A percentile compares a stretch with the other conserved stretches of the same genome.
Evolutionary conservation across 1,140 invertebrate genomes (phyloP).

Genomic region (Drosophila navojoa): DNA sequence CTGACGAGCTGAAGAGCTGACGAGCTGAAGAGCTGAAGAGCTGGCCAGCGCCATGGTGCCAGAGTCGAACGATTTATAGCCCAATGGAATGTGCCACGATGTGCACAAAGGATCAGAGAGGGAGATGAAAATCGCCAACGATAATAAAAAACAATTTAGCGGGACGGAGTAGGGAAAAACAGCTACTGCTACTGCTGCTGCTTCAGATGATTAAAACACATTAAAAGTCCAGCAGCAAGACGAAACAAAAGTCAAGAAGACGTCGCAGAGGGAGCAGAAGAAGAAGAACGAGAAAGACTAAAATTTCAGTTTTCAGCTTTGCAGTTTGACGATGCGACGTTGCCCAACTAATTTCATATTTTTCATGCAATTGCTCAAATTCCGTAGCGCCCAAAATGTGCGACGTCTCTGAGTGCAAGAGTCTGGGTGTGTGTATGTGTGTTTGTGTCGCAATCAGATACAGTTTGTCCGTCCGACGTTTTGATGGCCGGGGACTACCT

Average conservation of each 20-base stretch:
- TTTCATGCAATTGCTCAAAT: constrained; percentile 82
- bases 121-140: constrained; percentile 59
- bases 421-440: constrained; percentile 16
- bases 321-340: constrained; percentile 36
- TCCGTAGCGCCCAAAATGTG: constrained; percentile 63
- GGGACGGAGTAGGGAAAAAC: background rate
- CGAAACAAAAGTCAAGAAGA: constrained; percentile 2
- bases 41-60: constrained; percentile 73
- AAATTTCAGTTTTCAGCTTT: background rate
- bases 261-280: constrained; percentile 6
- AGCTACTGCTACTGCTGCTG: constrained; percentile 18
- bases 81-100: constrained; percentile 77
- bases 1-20: constrained; percentile 35
- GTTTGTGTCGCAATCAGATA: constrained; percentile 36
- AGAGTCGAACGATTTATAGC: constrained; percentile 80
- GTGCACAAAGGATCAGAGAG: constrained; percentile 59
- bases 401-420: background rate
- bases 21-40: background rate
- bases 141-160: constrained; percentile 62
- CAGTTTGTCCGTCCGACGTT: constrained; percentile 24
- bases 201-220: constrained; percentile 81
- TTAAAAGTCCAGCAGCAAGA: constrained; percentile 77
- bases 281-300: too few relatives aligned
- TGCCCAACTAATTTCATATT: constrained; percentile 79
- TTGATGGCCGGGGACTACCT: constrained; percentile 79